These are phyloP conservation scores for Lemur catta DNA, from an alignment of 2,797 vertebrate genomes.

Conservation along the genomic window DNA sequence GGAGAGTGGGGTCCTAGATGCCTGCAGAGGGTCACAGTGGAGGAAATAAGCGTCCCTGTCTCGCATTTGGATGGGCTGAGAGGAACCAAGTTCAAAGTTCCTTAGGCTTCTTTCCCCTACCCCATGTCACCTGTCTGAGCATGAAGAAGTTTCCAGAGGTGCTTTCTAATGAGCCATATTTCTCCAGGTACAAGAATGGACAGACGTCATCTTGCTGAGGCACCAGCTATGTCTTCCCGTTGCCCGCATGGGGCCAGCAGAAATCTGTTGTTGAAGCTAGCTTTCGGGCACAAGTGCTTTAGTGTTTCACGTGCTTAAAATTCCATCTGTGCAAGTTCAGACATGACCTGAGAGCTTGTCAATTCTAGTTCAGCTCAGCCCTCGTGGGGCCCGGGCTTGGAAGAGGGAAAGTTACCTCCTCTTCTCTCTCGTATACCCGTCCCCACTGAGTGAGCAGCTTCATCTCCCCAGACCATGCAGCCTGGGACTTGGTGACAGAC, in stretches of 20 bases:
- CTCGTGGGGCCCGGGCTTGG: background rate
- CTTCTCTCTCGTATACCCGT: background rate
- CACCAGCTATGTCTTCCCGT: accelerated
- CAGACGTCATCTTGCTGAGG: background rate
- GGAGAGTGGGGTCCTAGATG: background rate
- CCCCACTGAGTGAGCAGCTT: background rate
- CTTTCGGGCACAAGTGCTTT: background rate
- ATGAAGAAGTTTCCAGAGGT: background rate
- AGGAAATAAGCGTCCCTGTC: background rate
- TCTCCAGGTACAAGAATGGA: background rate
- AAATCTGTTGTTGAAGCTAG: background rate
- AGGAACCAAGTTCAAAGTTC: background rate
- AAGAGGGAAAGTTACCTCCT: background rate
- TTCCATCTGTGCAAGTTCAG: conserved; percentile 57
- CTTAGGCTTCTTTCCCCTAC: background rate
- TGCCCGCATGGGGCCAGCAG: no score
- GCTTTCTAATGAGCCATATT: background rate
- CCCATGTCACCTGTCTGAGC: background rate
- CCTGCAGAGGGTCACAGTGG: background rate
- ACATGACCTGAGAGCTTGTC: conserved; percentile 28
- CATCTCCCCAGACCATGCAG: background rate
- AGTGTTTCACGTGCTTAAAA: conserved; percentile 47
- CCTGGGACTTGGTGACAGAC: background rate
- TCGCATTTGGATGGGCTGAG: background rate
- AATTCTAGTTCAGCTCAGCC: background rate